Evolutionary conservation across 2,888 invertebrate genomes (phyloP), one percentile per base, ranked within the genome.

Genomic region (Eupithecia pulchellata): DNA sequence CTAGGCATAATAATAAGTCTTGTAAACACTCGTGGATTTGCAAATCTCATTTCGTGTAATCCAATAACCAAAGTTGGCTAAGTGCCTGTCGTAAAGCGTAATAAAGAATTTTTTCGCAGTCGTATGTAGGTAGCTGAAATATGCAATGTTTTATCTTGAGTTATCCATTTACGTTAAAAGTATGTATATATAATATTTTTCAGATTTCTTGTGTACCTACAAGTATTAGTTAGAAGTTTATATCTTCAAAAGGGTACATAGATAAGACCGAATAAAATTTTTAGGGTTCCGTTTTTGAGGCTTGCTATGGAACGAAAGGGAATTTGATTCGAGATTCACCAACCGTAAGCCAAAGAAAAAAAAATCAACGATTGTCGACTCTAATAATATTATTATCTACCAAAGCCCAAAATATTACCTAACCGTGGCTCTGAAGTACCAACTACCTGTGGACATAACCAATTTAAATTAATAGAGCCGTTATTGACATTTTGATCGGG

Each of bases 401-500:
- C 42, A 47, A 2, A 20, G 42, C 42, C 42, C 42, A 42, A 42
- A 42, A 20, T 20, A 20, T 47, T 3, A n/a, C n/a, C n/a, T n/a
- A 47, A 20, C 3, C 13, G 11, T 25, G n/a, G 25, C 25, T 52
- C 52, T 13, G 20, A 52, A 52, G 52, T 52, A 52, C 11, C 25
- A 52, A 52, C 13, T 11, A 52, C 52, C 42, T 47, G 42, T 25
- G 11, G 13, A 52, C 52, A 47, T 20, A 60, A n/a, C n/a, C 32
- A 60, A 60, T 60, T 30, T 60, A 60, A 60, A 32, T 60, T 60
- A n/a, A 32, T 11, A 14, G 11, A 60, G 58, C 29, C 30, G 32
- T 30, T 60, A 60, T 60, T 60, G 30, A 30, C 58, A 60, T 60
- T n/a, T 60, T 32, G 20, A 60, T 60, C 29, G 34, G 20, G 61